Base-by-base conservation (phyloP, 1,140 invertebrate genomes). In the Pomacea maculata region DNA sequence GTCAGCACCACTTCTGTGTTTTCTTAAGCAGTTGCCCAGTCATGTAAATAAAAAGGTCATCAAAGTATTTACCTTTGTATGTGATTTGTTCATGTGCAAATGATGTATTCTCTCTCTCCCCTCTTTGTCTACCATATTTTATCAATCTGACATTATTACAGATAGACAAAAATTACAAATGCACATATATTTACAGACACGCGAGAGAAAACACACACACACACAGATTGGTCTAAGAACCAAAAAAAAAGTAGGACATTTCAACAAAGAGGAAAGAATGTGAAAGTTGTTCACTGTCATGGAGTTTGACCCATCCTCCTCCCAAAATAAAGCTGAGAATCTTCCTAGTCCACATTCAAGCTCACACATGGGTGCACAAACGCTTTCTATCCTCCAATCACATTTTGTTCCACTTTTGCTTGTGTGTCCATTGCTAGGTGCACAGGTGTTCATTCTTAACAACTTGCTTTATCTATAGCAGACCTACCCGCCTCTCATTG, bases 161-260 rank as follows among this genome's bases (percentile, higher is more conserved):
- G 25, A 71, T 34, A 71, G 8, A 71, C 7, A 8, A n/a, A n/a
- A 71, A n/a, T 29, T 8, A 71, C 68, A 71, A n/a, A 71, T 34
- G 10, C 68, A 71, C 68, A 71, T 34, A 71, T 34, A 71, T 34
- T 29, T 34, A 71, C 68, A 71, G n/a, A 71, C 68, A 71, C 68
- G 12, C 4, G 12, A 6, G 45, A 8, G 45, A n/a, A 71, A 6
- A 71, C 6, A 71, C 68, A 11, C 68, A 71, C 68, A 14, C 68
- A 71, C 68, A 71, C 68, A 71, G 1, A 7, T 0, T 2, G 34
- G 34, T 25, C 25, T 25, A 25, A 0, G 25, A 25, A 25, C 25
- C 25, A 25, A 25, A 25, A n/a, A n/a, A n/a, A n/a, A n/a, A n/a
- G n/a, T n/a, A n/a, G n/a, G n/a, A n/a, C n/a, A n/a, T n/a, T n/a